Evolutionary conservation across 2,113 vertebrate species (phyloP), one percentile per base, ranked within the genome.

Genomic region (Alectura lathami): DNA sequence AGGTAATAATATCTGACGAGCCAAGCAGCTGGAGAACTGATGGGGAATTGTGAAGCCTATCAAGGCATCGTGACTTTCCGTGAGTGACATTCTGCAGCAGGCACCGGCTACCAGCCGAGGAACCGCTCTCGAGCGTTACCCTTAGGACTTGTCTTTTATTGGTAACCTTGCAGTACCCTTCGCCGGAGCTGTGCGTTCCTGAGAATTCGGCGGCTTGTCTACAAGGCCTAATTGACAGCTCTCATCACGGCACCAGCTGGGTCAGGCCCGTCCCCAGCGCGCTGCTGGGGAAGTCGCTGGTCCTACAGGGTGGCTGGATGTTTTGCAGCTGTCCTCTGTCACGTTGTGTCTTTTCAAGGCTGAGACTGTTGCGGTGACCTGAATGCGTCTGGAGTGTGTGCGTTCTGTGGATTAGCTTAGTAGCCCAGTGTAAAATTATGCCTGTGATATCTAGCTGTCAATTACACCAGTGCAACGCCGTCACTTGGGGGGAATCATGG

Each of bases 1-100:
- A 94, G 86, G 94, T 94, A 96, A 96, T 97, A 96, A 95, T 96
- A 95, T 95, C 96, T 97, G 97, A 97, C 97, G 96, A 97, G 96
- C 96, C 95, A 91, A 97, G 97, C 97, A 94, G 96, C 96, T 96
- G 96, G 96, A 94, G 96, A 93, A 85, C 92, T 94, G 96, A 92
- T 97, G 96, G 93, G 95, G 95, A 91, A 96, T 95, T 97, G 96
- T 90, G 95, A 95, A 93, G 94, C 96, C 94, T 92, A 96, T 93
- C 91, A 95, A 97, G 97, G 95, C 95, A 67, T 96, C 69, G 36
- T 87, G 96, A 93, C 94, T 93, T 91, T 93, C 59, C 8, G 15
- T 92, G 95, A 97, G 96, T 95, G 96, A 94, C 91, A 63, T 93
- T 90, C 75, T 22, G 7, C 87, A 76, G 93, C 45, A 9, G 85